phyloP scores from a whole-genome alignment of 2,113 vertebrate genomes.

The Urocolius indicus region DNA sequence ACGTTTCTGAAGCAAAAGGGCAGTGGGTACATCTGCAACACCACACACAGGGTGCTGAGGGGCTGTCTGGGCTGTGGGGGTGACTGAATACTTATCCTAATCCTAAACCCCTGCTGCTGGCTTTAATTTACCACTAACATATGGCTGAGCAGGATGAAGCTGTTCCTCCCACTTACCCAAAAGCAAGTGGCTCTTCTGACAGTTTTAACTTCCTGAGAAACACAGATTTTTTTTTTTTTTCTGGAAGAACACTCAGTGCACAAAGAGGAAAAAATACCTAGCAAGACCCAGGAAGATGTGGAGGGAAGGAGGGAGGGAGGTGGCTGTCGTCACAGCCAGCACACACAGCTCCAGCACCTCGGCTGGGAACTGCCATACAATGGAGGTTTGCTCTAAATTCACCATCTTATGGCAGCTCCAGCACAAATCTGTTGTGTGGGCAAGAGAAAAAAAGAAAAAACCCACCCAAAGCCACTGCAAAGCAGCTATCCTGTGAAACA shows the following conservation, averaged over 20 bases:
- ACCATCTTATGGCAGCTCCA: not conserved
- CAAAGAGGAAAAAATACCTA: rapidly evolving
- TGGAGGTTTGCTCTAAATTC: not conserved
- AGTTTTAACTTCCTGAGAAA: not conserved
- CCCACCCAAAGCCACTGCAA: not conserved
- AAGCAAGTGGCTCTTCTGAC: not conserved
- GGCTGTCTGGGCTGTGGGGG: not conserved
- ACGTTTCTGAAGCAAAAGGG: not conserved
- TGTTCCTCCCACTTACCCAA: not conserved
- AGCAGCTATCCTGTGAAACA: not conserved
- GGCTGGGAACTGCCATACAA: rapidly evolving
- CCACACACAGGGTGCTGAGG: rapidly evolving
- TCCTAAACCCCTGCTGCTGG: not conserved
- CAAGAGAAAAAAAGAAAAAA: not conserved
- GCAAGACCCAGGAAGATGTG: not conserved
- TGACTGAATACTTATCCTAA: not conserved
- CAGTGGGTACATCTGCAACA: rapidly evolving
- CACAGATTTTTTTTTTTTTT: not conserved
- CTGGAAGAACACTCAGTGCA: not conserved
- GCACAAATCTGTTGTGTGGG: too few relatives aligned
- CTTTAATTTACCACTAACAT: not conserved
- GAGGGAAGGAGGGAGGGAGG: not conserved
- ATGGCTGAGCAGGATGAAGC: not conserved
- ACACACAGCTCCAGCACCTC: not conserved
- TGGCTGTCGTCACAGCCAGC: not conserved